Conservation (phyloP, 2,797 vertebrate genomes). For the Rhyacichthys aspro region DNA sequence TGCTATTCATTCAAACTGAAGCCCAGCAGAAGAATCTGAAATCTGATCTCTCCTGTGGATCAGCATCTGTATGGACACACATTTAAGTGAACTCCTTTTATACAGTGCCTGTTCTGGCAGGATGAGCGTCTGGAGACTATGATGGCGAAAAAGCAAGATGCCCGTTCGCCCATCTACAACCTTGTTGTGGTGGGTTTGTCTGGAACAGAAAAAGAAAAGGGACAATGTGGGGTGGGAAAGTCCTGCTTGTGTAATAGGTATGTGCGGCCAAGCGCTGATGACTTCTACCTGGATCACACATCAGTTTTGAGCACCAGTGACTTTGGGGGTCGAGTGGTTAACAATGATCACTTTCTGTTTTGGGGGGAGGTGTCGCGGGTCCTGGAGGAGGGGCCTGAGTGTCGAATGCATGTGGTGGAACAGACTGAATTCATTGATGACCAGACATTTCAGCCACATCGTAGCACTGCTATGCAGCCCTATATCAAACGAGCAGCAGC, state of each 20-base stretch:
- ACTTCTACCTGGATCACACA: slow-evolving; percentile 97
- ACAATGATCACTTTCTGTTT: slow-evolving; percentile 98
- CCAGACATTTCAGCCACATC: slow-evolving; percentile 97
- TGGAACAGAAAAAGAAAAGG: slow-evolving; percentile 97
- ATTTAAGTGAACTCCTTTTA: slow-evolving; percentile 73
- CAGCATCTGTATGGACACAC: slow-evolving; percentile 69
- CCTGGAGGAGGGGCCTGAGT: slow-evolving; percentile 92
- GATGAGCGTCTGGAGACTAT: slow-evolving; percentile 87
- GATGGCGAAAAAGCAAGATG: slow-evolving; percentile 99
- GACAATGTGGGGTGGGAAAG: slow-evolving; percentile 95
- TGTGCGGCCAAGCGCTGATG: slow-evolving; percentile 92
- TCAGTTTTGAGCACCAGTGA: slow-evolving; percentile 98
- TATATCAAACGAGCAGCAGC: slow-evolving; percentile 95
- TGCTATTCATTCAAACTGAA: slow-evolving; percentile 53
- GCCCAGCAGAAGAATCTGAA: slow-evolving; percentile 55
- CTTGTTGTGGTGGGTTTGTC: slow-evolving; percentile 96
- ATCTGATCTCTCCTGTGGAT: slow-evolving; percentile 59
- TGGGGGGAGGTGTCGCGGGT: slow-evolving; percentile 92
- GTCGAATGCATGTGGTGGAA: slow-evolving; percentile 92
- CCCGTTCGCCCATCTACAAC: slow-evolving; percentile 92
- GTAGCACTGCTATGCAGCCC: slow-evolving; percentile 96
- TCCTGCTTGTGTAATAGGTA: slow-evolving; percentile 97
- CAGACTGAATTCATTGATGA: slow-evolving; percentile 99
- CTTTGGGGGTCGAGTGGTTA: slow-evolving; percentile 97
- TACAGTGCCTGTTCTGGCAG: slow-evolving; percentile 84